Evolutionary conservation across 35 echinoderm and acorn worm genomes (phyloP).

Genomic region (Lytechinus variegatus): DNA sequence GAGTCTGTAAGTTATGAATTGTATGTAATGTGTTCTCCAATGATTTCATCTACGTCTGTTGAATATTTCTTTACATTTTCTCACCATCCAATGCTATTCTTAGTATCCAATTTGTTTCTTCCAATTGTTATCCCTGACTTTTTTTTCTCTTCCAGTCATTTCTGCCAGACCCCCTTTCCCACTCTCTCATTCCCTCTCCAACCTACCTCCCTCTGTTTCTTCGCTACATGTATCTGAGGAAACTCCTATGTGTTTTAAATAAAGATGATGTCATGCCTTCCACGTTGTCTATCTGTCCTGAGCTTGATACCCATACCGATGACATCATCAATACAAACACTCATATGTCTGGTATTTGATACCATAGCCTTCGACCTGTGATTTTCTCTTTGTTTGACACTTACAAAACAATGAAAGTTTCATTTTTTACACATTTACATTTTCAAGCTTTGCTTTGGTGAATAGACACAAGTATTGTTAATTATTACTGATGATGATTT

Average conservation of each 20-base stretch:
- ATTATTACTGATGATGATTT: no score
- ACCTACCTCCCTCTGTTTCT: not conserved
- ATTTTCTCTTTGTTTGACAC: not conserved
- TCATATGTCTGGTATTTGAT: conserved; percentile 6
- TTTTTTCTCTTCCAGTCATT: not conserved
- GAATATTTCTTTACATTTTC: no score
- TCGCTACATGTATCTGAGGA: not conserved
- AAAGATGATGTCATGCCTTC: not conserved
- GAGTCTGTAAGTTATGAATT: no score
- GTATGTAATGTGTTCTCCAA: no score
- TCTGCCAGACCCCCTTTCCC: not conserved
- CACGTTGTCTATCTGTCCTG: not conserved
- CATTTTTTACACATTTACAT: not conserved
- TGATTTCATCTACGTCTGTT: no score
- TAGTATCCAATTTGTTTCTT: no score
- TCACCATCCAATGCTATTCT: no score
- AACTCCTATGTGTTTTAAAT: not conserved
- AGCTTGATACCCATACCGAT: not conserved
- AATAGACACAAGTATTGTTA: no score
- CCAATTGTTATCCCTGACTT: not conserved
- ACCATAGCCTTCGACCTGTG: not conserved
- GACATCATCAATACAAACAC: conserved; percentile 1
- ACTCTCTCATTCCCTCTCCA: not conserved
- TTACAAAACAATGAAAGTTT: not conserved
- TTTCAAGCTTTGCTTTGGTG: no score